Base-by-base conservation (phyloP, 2,113 vertebrate genomes). In the Butorides virescens region DNA sequence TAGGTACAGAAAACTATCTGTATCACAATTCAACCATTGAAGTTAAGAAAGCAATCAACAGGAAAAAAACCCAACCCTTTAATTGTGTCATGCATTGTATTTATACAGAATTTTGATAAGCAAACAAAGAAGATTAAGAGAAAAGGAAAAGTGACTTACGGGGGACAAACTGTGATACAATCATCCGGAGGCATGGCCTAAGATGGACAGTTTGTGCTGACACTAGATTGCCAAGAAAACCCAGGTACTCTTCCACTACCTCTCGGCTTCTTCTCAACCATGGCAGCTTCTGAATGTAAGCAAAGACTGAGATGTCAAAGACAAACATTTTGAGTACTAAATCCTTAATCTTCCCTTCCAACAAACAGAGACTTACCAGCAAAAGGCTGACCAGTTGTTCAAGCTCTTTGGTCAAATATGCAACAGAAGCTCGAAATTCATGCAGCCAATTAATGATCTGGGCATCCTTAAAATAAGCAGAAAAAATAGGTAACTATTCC, bases 141-240 rank as follows among this genome's bases (percentile, higher is more conserved):
- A 73, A 62, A 55, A 71, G 53, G 13, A 73, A 62, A 55, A 71
- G 53, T 15, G 46, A 97, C 98, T 95, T 96, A 99, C 99, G 98
- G 56, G 99, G 99, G 11, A 98, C 98, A 86, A 99, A 99, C 79
- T 99, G 98, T 8, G 98, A 98, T 44, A 98, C 96, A 23, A 99
- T 98, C 98, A 99, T 99, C 62, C 96, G 98, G 19, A 99, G 98
- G 92, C 99, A 99, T 0, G 99, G 96, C 72, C 99, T 97, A 34
- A 99, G 98, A 80, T 99, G 99, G 39, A 99, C 98, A 0, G 99
- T 99, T 97, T 99, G 99, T 7, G 99, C 99, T 8, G 99, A 99
- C 16, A 99, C 99, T 25, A 99, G 98, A 91, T 99, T 99, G 46
- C 98, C 97, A 59, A 99, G 98, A 90, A 99, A 99, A 44, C 98